Conservation (phyloP, 2,888 invertebrate genomes). For the Diarsia rubi region DNA sequence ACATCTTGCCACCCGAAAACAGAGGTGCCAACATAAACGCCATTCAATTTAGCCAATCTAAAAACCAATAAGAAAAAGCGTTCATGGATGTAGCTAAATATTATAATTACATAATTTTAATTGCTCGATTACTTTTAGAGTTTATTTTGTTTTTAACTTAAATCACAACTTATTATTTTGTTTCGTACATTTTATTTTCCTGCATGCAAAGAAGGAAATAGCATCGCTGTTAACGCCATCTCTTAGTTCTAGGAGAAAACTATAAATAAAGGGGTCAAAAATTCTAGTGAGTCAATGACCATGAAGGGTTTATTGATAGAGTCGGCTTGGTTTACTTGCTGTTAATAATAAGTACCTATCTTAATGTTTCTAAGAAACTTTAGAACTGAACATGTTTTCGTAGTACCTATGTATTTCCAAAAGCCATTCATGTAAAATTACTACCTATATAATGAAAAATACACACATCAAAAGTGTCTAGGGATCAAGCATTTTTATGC, state of each 20-base stretch:
- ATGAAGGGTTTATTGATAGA: not conserved
- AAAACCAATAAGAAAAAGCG: constrained; percentile 56
- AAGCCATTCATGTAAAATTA: too few relatives aligned
- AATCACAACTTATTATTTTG: not conserved
- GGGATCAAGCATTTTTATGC: too few relatives aligned
- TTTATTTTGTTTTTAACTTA: not conserved
- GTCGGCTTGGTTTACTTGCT: not conserved
- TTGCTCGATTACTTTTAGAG: not conserved
- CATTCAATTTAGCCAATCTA: constrained; percentile 71
- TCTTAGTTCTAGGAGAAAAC: not conserved
- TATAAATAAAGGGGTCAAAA: constrained; percentile 9
- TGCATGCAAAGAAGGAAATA: not conserved
- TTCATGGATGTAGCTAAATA: constrained; percentile 71
- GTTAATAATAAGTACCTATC: not conserved
- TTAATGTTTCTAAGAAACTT: too few relatives aligned
- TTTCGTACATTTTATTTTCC: not conserved
- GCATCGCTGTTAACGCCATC: constrained; percentile 37
- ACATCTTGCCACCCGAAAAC: constrained; percentile 48
- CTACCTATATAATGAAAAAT: too few relatives aligned
- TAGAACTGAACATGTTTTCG: too few relatives aligned
- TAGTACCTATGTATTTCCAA: too few relatives aligned
- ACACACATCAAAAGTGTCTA: too few relatives aligned
- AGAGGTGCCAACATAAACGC: constrained; percentile 64
- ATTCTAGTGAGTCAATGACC: constrained; percentile 20
- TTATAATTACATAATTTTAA: constrained; percentile 12